Evolutionary conservation across 1,140 invertebrate species (phyloP).

Genomic region (Saccostrea cuccullata): DNA sequence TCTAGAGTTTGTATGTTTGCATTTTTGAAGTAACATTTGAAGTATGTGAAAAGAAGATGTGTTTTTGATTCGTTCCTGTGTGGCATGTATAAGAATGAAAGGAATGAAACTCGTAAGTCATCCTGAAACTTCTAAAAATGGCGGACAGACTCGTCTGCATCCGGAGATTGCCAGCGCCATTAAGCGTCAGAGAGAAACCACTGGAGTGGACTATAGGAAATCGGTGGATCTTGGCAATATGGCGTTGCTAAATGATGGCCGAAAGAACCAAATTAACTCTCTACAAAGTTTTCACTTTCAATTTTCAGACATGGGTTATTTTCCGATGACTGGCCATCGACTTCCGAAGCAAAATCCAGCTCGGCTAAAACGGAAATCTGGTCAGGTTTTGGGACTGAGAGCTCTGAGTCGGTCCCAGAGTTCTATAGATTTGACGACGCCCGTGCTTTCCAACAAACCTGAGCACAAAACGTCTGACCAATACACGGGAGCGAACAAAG

Average conservation of each 20-base stretch:
- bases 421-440: background rate
- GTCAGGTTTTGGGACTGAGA: background rate
- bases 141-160: background rate
- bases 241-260: background rate
- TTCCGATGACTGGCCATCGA: slow-evolving; percentile 12
- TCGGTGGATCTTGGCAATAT: background rate
- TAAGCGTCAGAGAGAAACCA: slow-evolving; percentile 38
- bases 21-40: background rate
- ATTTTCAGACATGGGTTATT: slow-evolving; percentile 33
- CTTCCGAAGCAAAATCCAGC: slow-evolving; percentile 27
- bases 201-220: slow-evolving; percentile 40
- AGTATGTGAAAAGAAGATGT: slow-evolving; percentile 13
- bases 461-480: background rate
- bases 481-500: slow-evolving; percentile 22
- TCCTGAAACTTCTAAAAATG: background rate
- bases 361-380: slow-evolving; percentile 25
- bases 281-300: slow-evolving; percentile 40
- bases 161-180: slow-evolving; percentile 44
- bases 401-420: slow-evolving; percentile 16
- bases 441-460: background rate
- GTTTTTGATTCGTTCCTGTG: background rate
- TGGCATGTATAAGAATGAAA: background rate
- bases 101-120: slow-evolving; percentile 14
- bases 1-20: background rate
- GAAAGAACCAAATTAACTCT: slow-evolving; percentile 12